phyloP scores from a whole-genome alignment of 2,113 vertebrate species.

The Halichoeres trimaculatus region DNA sequence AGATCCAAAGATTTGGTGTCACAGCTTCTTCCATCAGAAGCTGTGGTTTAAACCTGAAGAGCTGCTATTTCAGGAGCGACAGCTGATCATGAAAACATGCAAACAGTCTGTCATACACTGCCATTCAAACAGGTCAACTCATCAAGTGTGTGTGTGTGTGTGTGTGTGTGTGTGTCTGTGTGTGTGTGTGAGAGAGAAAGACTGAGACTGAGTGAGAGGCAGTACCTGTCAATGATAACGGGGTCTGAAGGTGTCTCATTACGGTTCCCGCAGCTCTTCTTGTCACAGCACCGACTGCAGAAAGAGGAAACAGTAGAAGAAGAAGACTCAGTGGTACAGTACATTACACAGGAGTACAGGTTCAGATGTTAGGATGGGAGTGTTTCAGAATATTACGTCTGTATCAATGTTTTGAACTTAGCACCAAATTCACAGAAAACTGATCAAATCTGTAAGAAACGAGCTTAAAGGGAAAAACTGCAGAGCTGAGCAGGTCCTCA shows the following conservation, averaged over 20 bases:
- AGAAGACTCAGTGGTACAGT: conserved; percentile 28
- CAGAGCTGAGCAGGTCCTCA: conserved; percentile 18
- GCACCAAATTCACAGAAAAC: conserved; percentile 35
- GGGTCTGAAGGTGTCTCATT: conserved; percentile 98
- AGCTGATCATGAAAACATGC: conserved; percentile 48
- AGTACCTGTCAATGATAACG: conserved; percentile 97
- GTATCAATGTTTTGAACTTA: conserved; percentile 11
- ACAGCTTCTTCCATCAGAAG: neutral
- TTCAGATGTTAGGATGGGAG: conserved; percentile 32
- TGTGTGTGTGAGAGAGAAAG: too few species aligned
- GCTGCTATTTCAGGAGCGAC: conserved; percentile 52
- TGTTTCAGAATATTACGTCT: conserved; percentile 19
- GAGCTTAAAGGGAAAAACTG: conserved; percentile 34
- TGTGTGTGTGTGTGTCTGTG: conserved; percentile 26
- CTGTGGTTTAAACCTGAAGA: conserved; percentile 13
- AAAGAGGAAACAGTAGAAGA: conserved; percentile 38
- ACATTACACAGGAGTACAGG: conserved; percentile 27
- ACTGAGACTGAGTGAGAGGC: conserved; percentile 38
- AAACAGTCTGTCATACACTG: conserved; percentile 31
- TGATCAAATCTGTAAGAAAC: conserved; percentile 41
- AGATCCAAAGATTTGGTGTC: conserved; percentile 17
- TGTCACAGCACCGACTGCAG: conserved; percentile 94
- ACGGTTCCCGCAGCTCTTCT: conserved; percentile 98
- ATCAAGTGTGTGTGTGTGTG: conserved; percentile 1
- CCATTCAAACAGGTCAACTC: conserved; percentile 48